Conservation (phyloP, 2,797 vertebrate genomes). For the Gallinago stenura region DNA sequence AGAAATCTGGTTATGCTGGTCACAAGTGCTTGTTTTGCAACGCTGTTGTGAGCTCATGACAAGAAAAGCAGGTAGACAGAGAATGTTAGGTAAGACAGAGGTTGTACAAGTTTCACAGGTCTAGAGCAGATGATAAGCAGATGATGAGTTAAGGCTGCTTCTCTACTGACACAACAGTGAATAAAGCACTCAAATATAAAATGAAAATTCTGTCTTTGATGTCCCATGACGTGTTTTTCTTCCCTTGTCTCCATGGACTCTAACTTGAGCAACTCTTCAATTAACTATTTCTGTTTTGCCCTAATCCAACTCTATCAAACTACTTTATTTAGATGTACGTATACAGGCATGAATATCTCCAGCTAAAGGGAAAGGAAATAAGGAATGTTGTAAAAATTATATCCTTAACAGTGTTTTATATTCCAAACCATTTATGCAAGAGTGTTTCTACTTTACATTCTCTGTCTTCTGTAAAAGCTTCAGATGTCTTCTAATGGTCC, state of each 20-base stretch:
- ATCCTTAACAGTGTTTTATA: background rate
- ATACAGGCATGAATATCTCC: background rate
- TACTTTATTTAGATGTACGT: background rate
- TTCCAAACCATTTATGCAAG: background rate
- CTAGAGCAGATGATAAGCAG: conserved; percentile 5
- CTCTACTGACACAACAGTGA: background rate
- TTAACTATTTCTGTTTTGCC: background rate
- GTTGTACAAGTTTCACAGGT: conserved; percentile 12
- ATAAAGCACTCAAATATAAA: background rate
- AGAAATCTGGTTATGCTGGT: conserved; percentile 33
- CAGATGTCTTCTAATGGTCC: background rate
- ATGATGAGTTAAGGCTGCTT: background rate
- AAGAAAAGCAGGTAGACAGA: background rate
- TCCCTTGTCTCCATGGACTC: background rate
- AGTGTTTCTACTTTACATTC: background rate
- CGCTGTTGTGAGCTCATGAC: background rate
- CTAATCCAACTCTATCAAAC: background rate
- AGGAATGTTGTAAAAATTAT: background rate
- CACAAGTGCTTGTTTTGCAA: conserved; percentile 28
- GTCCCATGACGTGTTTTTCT: background rate
- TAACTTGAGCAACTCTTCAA: background rate
- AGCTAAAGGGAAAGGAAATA: background rate
- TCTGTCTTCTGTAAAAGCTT: background rate
- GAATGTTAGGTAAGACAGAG: background rate
- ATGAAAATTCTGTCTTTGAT: background rate